Evolutionary conservation across 2,797 vertebrate species (phyloP).

Genomic region (Silurus aristotelis): DNA sequence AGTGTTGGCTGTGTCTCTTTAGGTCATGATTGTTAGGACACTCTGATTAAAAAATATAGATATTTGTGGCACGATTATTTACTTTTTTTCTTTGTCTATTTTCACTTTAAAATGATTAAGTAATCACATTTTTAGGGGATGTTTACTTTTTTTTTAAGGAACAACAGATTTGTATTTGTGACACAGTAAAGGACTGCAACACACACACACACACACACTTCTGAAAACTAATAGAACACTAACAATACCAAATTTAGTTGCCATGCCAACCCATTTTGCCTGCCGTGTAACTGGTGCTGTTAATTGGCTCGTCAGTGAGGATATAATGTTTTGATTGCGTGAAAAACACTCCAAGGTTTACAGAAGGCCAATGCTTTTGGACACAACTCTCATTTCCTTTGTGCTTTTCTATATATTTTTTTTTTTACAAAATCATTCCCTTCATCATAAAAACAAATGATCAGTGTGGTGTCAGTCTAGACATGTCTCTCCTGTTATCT

Average conservation of each 20-base stretch:
- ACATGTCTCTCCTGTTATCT: constrained; percentile 23
- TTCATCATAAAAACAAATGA: not conserved
- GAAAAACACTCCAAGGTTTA: constrained; percentile 31
- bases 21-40: not conserved
- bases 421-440: not conserved
- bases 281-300: constrained; percentile 6
- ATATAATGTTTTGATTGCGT: constrained; percentile 44
- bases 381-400: not conserved
- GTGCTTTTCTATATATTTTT: not conserved
- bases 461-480: constrained; percentile 9
- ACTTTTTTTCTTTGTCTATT: not conserved
- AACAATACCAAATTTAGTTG: constrained; percentile 40
- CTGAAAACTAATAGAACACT: constrained; percentile 31
- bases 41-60: not conserved
- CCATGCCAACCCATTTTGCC: constrained; percentile 34
- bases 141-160: not conserved
- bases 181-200: not conserved
- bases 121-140: not conserved
- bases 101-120: not conserved
- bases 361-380: not conserved
- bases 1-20: not conserved
- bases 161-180: constrained; percentile 19
- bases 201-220: constrained; percentile 10
- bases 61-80: too few species aligned
- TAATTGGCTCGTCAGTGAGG: constrained; percentile 51